A percentile compares a stretch with the other conserved stretches of the same genome.
Conservation (phyloP, 2,797 vertebrate genomes). For the Gorsachius magnificus region DNA sequence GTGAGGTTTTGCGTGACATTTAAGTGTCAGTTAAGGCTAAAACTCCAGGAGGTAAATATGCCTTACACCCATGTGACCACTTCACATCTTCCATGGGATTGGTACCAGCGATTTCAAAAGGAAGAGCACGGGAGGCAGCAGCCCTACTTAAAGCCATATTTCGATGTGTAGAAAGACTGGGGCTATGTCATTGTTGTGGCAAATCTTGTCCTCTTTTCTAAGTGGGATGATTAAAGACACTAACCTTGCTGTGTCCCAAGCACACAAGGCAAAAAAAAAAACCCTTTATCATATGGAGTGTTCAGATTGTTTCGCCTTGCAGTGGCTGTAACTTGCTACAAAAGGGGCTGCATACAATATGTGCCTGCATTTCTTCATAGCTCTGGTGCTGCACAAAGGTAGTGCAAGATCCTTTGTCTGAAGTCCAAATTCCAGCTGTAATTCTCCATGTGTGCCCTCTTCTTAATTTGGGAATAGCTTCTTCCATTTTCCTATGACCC, state of each 20-base stretch:
- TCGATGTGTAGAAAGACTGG: accelerated
- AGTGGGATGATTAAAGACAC: accelerated
- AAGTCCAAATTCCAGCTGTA: neutral
- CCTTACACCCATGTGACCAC: neutral
- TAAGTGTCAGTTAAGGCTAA: neutral
- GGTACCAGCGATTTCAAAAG: neutral
- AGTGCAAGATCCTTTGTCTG: neutral
- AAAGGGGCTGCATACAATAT: neutral
- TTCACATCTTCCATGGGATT: neutral
- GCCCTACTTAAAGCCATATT: neutral
- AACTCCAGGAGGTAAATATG: neutral
- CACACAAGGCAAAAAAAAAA: neutral
- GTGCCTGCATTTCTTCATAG: neutral
- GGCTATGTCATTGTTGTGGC: accelerated
- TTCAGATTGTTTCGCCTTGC: accelerated
- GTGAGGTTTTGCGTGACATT: accelerated
- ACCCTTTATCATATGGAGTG: accelerated
- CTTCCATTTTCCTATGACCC: neutral
- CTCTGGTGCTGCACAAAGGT: neutral
- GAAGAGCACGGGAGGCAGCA: neutral
- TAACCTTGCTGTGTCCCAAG: neutral
- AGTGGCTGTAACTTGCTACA: neutral
- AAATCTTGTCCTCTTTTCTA: neutral
- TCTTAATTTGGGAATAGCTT: neutral
- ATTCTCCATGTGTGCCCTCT: accelerated